Evolutionary conservation across 2,888 invertebrate species (phyloP).

Genomic region (Leucophora obtusa): DNA sequence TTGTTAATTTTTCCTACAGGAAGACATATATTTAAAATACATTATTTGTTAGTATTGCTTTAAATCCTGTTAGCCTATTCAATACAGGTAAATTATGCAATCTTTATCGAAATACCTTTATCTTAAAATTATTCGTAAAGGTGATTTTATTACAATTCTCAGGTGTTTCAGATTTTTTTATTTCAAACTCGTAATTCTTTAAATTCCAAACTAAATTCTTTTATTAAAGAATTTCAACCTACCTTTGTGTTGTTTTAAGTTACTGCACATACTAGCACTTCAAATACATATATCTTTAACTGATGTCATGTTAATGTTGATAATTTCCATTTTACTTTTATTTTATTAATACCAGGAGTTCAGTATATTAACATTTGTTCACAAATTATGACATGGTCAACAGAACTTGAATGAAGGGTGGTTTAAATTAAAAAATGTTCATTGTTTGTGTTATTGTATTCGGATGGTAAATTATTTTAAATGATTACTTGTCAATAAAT

Average conservation of each 20-base stretch:
- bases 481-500: no score
- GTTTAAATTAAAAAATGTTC: constrained; percentile 8
- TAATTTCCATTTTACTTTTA: not conserved
- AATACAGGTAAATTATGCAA: constrained; percentile 78
- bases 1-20: constrained; percentile 17
- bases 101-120: constrained; percentile 70
- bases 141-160: constrained; percentile 26
- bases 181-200: not conserved
- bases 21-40: constrained; percentile 17
- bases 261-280: not conserved
- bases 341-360: constrained; percentile 44
- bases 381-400: constrained; percentile 60
- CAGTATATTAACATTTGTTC: constrained; percentile 41
- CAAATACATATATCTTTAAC: not conserved
- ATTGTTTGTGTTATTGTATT: not conserved
- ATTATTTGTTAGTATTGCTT: constrained; percentile 9
- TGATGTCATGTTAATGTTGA: not conserved
- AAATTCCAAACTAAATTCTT: not conserved
- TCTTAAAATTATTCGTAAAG: constrained; percentile 39
- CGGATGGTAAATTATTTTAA: not conserved
- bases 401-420: constrained; percentile 54
- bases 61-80: constrained; percentile 73
- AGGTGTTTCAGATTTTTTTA: constrained; percentile 15
- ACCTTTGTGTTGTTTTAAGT: not conserved
- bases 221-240: not conserved